These are phyloP conservation scores for Timema podura DNA, from an alignment of 2,888 invertebrate genomes.

Conservation along the genomic window DNA sequence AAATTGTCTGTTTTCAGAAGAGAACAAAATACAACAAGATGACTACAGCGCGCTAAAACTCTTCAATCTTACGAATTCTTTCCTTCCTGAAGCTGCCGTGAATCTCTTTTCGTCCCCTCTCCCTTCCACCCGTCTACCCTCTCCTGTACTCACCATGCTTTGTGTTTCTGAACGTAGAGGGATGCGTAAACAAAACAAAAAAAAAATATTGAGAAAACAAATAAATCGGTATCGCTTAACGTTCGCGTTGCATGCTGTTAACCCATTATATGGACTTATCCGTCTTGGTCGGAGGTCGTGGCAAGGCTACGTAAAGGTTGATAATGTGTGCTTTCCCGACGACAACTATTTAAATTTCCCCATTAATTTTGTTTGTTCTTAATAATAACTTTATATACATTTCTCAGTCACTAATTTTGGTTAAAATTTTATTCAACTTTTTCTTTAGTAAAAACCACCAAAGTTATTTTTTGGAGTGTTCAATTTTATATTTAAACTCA, in stretches of 20 bases:
- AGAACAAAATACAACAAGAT: constrained; percentile 15
- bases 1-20: constrained; percentile 44
- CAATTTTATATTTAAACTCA: no score
- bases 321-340: no score
- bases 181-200: neutral
- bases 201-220: constrained; percentile 19
- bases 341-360: no score
- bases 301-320: no score
- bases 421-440: no score
- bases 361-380: no score
- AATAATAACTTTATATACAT: no score
- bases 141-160: neutral
- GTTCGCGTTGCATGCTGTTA: constrained; percentile 19
- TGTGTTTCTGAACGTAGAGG: neutral
- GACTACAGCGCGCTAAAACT: constrained; percentile 14
- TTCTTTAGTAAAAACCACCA: no score
- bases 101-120: neutral
- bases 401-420: no score
- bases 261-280: constrained; percentile 28
- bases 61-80: constrained; percentile 19
- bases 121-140: neutral
- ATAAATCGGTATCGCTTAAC: constrained; percentile 26
- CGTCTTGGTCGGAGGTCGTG: constrained; percentile 26
- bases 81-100: constrained; percentile 11
- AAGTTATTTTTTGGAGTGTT: no score